Evolutionary conservation across 2,113 vertebrate species (phyloP).

Genomic region (Ibidorhyncha struthersii): DNA sequence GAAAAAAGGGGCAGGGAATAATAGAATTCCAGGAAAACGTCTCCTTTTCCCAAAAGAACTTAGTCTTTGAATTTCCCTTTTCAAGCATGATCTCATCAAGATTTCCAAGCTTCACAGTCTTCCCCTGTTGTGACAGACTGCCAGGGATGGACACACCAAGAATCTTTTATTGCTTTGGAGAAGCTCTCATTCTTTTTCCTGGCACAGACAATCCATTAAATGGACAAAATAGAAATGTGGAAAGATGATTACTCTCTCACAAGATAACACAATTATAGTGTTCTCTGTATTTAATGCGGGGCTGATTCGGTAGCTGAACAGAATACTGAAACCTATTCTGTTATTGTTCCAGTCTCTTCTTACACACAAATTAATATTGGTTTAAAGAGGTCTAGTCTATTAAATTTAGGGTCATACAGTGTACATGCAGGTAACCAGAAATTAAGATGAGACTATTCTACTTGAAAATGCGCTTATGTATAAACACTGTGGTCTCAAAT

Average conservation of each 20-base stretch:
- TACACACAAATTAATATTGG: background rate
- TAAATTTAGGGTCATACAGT: background rate
- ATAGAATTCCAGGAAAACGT: background rate
- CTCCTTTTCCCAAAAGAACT: background rate
- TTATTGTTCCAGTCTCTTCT: background rate
- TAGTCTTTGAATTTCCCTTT: background rate
- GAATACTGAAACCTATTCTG: background rate
- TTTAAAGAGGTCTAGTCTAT: background rate
- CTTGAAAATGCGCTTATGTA: background rate
- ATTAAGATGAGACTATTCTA: background rate
- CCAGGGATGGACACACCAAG: background rate
- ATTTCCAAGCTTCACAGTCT: conserved; percentile 3
- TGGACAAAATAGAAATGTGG: background rate
- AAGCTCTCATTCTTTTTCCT: conserved; percentile 8
- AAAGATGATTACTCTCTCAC: conserved; percentile 14
- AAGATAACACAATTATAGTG: background rate
- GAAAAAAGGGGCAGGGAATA: background rate
- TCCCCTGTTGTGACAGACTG: background rate
- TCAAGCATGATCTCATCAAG: background rate
- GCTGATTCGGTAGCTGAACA: background rate
- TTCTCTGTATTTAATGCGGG: background rate
- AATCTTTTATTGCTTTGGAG: conserved; percentile 25
- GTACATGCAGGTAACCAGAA: background rate
- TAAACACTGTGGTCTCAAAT: background rate
- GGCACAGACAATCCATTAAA: background rate